Evolutionary conservation across 2,797 vertebrate genomes (phyloP), one percentile per base, ranked within the genome.

Genomic region (Huso huso): DNA sequence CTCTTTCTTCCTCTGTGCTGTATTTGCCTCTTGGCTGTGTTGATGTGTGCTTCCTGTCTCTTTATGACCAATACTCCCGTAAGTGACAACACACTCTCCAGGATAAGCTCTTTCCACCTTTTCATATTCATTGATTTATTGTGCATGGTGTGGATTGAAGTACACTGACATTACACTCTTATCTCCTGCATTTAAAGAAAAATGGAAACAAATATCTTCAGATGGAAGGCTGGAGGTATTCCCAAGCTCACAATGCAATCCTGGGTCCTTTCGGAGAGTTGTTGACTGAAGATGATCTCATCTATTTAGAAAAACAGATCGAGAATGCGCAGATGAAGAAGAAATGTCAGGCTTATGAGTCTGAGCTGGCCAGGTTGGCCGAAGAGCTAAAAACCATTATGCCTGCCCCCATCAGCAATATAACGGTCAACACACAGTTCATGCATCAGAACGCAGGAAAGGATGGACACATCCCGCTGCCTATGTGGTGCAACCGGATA

Each of bases 261-360:
- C 84, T 97, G 78, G 95, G 96, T 10, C 96, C 96, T 48, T 98
- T 91, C 15, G 95, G 96, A 67, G 96, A 98, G 81, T 87, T 99
- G 77, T 84, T 99, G 74, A 94, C 93, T 0, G 94, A 98, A 78
- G 88, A 92, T 0, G 96, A 98, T 82, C 89, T 98, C 65, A 77
- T 89, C 69, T 91, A 94, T 73, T 78, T 98, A 84, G 96, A 99
- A 82, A 82, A 88, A 82, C 93, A 95, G 75, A 94, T 95, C 67
- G 85, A 91, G 58, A 90, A 82, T 58, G 89, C 96, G 69, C 90
- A 93, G 65, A 85, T 94, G 81, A 88, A 89, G 70, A 89, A 81
- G 74, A 89, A 91, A 78, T 92, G 90, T n/a, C 89, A 90, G 68
- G 89, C 88, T 65, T 95, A 95, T 2, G 90, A 94, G 79, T 79